Evolutionary conservation across 2,113 vertebrate genomes (phyloP).

Genomic region (Apodemus speciosus): DNA sequence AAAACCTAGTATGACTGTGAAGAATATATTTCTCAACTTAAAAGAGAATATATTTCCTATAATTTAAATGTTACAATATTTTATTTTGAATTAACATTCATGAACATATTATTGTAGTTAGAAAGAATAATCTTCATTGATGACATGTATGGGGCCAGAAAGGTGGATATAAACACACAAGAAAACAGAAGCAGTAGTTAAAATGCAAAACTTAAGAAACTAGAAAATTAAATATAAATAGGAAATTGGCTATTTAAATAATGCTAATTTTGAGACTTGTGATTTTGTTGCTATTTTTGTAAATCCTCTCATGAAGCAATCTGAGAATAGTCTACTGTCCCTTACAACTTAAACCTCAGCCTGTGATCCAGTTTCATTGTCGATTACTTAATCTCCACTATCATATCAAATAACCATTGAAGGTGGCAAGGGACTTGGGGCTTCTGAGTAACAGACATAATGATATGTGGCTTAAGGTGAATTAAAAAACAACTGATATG

Average conservation of each 20-base stretch:
- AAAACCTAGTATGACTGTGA: neutral
- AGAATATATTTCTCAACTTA: constrained; percentile 24
- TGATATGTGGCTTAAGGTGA: constrained; percentile 68
- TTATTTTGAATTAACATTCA: neutral
- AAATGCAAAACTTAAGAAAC: constrained; percentile 1
- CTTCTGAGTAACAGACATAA: constrained; percentile 70
- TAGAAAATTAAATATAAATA: constrained; percentile 20
- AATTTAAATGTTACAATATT: neutral
- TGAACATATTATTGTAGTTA: neutral
- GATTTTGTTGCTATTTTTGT: constrained; percentile 28
- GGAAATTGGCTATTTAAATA: constrained; percentile 31
- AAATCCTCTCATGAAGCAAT: constrained; percentile 17
- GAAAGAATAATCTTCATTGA: neutral
- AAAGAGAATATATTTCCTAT: neutral
- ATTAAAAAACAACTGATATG: constrained; percentile 71
- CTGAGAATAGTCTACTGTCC: constrained; percentile 42
- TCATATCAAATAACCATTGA: constrained; percentile 68
- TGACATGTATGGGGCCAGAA: neutral
- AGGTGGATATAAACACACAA: neutral
- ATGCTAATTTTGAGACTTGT: neutral
- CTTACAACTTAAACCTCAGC: constrained; percentile 35
- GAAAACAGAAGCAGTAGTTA: neutral
- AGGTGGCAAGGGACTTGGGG: constrained; percentile 48
- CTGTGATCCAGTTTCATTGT: constrained; percentile 72
- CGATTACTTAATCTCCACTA: constrained; percentile 65